Conservation (phyloP, 2,888 invertebrate genomes). For the Brachyptera risi region DNA sequence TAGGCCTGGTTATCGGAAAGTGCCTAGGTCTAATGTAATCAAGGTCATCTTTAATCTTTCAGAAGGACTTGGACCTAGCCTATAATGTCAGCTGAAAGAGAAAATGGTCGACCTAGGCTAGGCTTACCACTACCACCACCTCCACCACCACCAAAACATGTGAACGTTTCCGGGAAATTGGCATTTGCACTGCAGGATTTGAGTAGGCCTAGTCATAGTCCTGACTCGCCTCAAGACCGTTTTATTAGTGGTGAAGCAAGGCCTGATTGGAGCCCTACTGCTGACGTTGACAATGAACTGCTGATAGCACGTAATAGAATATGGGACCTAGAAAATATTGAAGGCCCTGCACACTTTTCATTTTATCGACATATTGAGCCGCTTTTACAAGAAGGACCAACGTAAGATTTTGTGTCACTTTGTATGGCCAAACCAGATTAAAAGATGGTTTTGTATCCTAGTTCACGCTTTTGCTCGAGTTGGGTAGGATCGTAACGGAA, state of each 20-base stretch:
- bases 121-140: too few relatives aligned
- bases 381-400: slow-evolving; percentile 33
- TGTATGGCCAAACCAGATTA: too few relatives aligned
- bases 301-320: slow-evolving; percentile 23
- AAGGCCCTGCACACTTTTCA: slow-evolving; percentile 24
- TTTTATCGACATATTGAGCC: slow-evolving; percentile 31
- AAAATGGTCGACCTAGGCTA: too few relatives aligned
- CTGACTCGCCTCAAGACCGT: not conserved
- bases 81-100: slow-evolving; percentile 13
- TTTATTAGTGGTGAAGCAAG: not conserved
- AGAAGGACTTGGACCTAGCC: too few relatives aligned
- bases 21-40: too few relatives aligned
- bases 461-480: too few relatives aligned
- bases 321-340: slow-evolving; percentile 25
- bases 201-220: not conserved
- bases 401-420: slow-evolving; percentile 29
- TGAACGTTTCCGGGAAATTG: too few relatives aligned
- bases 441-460: too few relatives aligned
- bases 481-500: too few relatives aligned
- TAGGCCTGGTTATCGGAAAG: too few relatives aligned
- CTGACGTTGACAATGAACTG: slow-evolving; percentile 24
- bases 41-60: too few relatives aligned
- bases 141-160: slow-evolving; percentile 7
- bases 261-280: not conserved
- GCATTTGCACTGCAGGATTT: not conserved